Conservation (phyloP, 2,888 invertebrate species). For the Acanthococcus lagerstroemiae region DNA sequence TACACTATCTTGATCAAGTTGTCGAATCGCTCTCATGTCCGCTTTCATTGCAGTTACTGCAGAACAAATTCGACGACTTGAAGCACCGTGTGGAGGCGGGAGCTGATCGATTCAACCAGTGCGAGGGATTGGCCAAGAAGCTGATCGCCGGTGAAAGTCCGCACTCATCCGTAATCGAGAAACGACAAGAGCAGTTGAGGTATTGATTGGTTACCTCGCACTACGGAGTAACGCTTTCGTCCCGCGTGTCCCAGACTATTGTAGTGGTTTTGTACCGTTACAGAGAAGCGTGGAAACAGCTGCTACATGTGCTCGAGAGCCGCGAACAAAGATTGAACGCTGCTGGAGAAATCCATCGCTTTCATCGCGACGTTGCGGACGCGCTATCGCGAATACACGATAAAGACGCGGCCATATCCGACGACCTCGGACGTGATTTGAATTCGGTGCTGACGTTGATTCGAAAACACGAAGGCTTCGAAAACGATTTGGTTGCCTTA, state of each 20-base stretch:
- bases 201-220: conserved; percentile 43
- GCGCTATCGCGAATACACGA: conserved; percentile 81
- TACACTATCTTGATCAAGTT: not conserved
- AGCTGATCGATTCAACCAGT: conserved; percentile 79
- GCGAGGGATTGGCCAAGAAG: conserved; percentile 81
- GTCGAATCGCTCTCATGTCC: not conserved
- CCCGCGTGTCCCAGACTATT: not conserved
- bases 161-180: conserved; percentile 73
- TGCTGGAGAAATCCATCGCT: conserved; percentile 93
- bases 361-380: conserved; percentile 91
- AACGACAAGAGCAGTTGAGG: conserved; percentile 77
- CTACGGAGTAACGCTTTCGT: not conserved
- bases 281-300: conserved; percentile 75
- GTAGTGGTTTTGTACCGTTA: not conserved
- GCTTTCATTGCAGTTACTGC: conserved; percentile 54
- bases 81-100: conserved; percentile 83
- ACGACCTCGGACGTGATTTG: conserved; percentile 69
- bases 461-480: conserved; percentile 81
- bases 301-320: conserved; percentile 75
- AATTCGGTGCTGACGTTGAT: conserved; percentile 73
- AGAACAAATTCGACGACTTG: conserved; percentile 86
- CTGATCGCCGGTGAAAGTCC: conserved; percentile 75
- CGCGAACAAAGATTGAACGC: conserved; percentile 80
- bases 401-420: conserved; percentile 74
- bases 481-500: conserved; percentile 83